A percentile compares a stretch with the other conserved stretches of the same genome.
Conservation (phyloP, 2,113 vertebrate genomes). For the rat (Rattus norvegicus) region GRCr8 NC_086031.1:50435501-50436000, state of each 20-base stretch:
- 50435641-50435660: not conserved
- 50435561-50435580: not conserved
- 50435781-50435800: not conserved
- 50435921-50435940: not conserved
- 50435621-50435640: not conserved
- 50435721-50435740: not conserved
- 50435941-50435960: not conserved
- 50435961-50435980: not conserved
- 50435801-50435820: rapidly evolving
- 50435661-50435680: not conserved
- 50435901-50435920: not conserved
- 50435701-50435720: not conserved
- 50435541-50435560: not conserved
- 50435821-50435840: no score
- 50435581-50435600: not conserved
- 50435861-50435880: not conserved
- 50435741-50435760: not conserved
- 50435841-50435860: not conserved
- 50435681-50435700: not conserved
- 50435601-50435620: no score
- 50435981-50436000: not conserved
- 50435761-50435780: not conserved
- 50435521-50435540: not conserved
- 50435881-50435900: not conserved
- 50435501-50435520: not conserved